Evolutionary conservation across 1,140 invertebrate species (phyloP), one percentile per base, ranked within the genome.

Genomic region (Neuroterus valhalla): DNA sequence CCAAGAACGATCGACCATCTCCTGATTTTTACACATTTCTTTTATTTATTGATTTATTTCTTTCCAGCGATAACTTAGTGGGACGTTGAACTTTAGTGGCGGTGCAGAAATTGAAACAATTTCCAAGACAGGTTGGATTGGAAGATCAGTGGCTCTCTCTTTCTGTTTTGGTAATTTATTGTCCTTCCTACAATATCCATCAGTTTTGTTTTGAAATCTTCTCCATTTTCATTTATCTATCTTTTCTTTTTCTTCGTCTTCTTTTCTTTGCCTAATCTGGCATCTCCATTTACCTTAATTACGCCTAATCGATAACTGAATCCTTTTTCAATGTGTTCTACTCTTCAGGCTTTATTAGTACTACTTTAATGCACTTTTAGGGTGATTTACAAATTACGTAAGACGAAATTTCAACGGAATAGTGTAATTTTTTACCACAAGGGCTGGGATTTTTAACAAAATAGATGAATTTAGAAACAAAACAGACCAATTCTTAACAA

Each of bases 41-140:
- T 80, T 75, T 85, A 82, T 79, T 2, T 45, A 77, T 73, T 76
- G 76, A 72, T 87, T 88, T 15, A 67, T 87, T 86, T 86, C 82
- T 87, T 88, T 88, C 68, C 87, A 88, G 87, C 82, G 83, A 87
- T 87, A 88, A 85, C 86, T 87, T 88, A 88, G 85, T 86, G 78
- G 85, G 81, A 85, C 82, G 81, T 87, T 88, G 87, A 88, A 84
- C 79, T 78, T 84, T 82, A 84, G 76, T 84, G 78, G 80, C 75
- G 79, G 78, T 75, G 80, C 74, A 78, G 74, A 71, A 72, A 75
- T 80, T 79, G 78, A 66, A 80, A 77, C 78, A 78, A 82, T 84
- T 83, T 81, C 82, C 76, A 74, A 71, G 76, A 81, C 81, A 85
- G 84, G 84, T 86, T 72, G 84, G 82, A 84, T 85, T 87, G 84